A percentile compares a stretch with the other conserved stretches of the same genome.
phyloP scores from a whole-genome alignment of 2,888 invertebrate species.

The Cephus pygmeus region DNA sequence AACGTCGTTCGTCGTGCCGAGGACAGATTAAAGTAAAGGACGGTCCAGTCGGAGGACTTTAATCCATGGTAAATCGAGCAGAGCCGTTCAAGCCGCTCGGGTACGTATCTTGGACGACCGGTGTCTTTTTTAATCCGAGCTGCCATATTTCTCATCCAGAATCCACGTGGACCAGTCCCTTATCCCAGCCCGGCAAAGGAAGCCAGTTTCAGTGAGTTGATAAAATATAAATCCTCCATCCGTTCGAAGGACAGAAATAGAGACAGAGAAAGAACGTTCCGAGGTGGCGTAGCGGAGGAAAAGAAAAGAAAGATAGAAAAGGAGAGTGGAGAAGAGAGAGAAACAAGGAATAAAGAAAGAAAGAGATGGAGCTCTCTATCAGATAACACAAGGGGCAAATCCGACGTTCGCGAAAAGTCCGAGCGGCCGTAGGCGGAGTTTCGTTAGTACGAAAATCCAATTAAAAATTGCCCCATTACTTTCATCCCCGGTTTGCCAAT shows the following conservation, averaged over 20 bases:
- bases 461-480: constrained; percentile 18
- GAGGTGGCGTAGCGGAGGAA: neutral
- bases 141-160: neutral
- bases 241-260: neutral
- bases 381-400: constrained; percentile 15
- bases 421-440: constrained; percentile 14
- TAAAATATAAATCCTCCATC: constrained; percentile 7
- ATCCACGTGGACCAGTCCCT: neutral
- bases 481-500: neutral
- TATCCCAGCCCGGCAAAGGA: neutral
- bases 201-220: neutral
- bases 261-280: neutral
- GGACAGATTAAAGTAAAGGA: neutral
- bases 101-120: neutral
- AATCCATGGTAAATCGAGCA: neutral
- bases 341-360: neutral
- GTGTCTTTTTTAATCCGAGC: neutral
- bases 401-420: constrained; percentile 13
- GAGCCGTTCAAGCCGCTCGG: neutral
- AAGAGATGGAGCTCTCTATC: constrained; percentile 13
- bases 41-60: neutral
- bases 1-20: neutral
- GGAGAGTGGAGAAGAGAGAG: neutral
- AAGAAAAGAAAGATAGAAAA: neutral
- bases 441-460: constrained; percentile 15